Conservation (phyloP, 23 tunicate species). For the Styela plicata region DNA sequence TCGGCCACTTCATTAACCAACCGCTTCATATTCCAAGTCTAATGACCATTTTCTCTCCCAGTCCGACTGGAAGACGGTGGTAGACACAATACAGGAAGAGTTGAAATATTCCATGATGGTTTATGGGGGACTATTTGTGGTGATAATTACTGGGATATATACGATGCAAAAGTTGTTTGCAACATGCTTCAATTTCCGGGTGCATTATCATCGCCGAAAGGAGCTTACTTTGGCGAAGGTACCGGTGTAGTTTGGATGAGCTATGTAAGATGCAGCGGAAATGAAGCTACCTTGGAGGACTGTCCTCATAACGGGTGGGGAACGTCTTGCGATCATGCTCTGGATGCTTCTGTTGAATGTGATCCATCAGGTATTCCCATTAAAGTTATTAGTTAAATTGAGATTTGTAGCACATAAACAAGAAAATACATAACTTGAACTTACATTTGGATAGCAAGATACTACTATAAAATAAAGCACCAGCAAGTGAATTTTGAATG, state of each 20-base stretch:
- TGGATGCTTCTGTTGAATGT: background rate
- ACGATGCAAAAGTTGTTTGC: background rate
- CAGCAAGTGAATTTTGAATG: too few relatives aligned
- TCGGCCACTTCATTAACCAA: background rate
- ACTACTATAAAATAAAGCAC: background rate
- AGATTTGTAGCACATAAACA: background rate
- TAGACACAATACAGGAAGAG: slow-evolving; percentile 16
- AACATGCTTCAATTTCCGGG: background rate
- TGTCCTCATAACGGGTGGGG: background rate
- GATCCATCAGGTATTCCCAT: background rate
- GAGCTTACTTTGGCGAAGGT: background rate
- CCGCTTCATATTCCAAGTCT: too few relatives aligned
- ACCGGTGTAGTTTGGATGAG: background rate
- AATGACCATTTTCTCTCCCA: background rate
- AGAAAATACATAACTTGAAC: background rate
- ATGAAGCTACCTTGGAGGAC: background rate
- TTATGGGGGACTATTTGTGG: background rate
- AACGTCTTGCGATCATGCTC: background rate
- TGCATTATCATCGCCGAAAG: background rate
- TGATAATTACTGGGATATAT: background rate
- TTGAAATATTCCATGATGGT: background rate
- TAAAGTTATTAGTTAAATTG: too few relatives aligned
- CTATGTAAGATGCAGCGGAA: background rate
- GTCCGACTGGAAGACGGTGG: background rate
- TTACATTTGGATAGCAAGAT: background rate